Evolutionary conservation across 2,888 invertebrate species (phyloP).

Genomic region (Epinotia nisella): DNA sequence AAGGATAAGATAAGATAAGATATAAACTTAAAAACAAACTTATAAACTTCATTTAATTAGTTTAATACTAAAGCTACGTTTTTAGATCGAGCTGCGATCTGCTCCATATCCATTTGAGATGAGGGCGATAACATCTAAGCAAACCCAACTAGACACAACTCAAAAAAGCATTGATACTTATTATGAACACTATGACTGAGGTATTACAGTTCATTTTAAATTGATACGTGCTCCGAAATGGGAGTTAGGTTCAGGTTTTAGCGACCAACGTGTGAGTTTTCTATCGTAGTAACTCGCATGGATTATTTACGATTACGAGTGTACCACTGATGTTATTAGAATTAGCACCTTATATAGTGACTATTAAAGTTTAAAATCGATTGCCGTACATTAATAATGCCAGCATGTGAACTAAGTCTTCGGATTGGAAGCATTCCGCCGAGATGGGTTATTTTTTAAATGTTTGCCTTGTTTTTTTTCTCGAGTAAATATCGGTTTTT

Average conservation of each 20-base stretch:
- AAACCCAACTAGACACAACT: neutral
- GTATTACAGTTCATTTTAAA: neutral
- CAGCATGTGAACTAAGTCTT: conserved; percentile 28
- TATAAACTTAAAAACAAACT: too few species aligned
- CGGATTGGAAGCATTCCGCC: conserved; percentile 18
- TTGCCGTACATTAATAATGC: neutral
- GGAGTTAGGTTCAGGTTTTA: conserved; percentile 4
- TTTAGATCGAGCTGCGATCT: conserved; percentile 11
- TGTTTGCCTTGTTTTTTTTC: conserved; percentile 20
- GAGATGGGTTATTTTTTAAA: conserved; percentile 17
- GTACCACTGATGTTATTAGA: neutral
- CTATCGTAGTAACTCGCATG: conserved; percentile 24
- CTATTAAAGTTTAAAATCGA: neutral
- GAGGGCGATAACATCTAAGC: conserved; percentile 7
- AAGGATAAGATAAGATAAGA: too few species aligned
- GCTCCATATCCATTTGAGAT: conserved; percentile 33
- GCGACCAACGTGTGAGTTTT: conserved; percentile 22
- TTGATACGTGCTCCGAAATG: neutral
- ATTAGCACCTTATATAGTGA: conserved; percentile 9
- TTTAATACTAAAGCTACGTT: conserved; percentile 7
- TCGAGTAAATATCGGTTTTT: conserved; percentile 2
- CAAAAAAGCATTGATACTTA: neutral
- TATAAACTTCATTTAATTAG: conserved; percentile 30
- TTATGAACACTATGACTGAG: neutral
- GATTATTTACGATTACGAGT: conserved; percentile 33